Conservation (phyloP, 2,888 invertebrate genomes). For the Anticlea derivata region DNA sequence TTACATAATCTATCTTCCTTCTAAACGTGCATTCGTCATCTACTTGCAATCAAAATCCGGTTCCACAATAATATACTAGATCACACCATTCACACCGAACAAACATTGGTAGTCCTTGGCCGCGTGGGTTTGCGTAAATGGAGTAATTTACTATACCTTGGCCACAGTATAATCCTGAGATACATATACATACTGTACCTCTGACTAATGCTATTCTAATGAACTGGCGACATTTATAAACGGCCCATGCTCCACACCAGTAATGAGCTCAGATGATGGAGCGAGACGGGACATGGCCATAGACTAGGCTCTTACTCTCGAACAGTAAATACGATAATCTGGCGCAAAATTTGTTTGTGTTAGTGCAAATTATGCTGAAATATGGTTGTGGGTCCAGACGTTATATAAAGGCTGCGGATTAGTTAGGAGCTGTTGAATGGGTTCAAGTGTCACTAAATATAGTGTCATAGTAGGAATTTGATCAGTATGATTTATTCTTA, state of each 20-base stretch:
- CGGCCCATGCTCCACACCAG: slow-evolving; percentile 37
- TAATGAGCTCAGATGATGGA: slow-evolving; percentile 36
- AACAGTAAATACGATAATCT: slow-evolving; percentile 5
- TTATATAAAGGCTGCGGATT: not conserved
- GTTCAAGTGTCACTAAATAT: not conserved
- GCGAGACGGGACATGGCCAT: slow-evolving; percentile 12
- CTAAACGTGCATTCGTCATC: slow-evolving; percentile 10
- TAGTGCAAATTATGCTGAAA: slow-evolving; percentile 1
- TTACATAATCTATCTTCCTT: too few species aligned
- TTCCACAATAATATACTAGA: slow-evolving; percentile 16
- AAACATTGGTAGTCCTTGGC: slow-evolving; percentile 24
- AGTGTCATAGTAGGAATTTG: too few species aligned
- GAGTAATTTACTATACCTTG: slow-evolving; percentile 62
- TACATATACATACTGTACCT: slow-evolving; percentile 16
- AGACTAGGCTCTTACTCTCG: slow-evolving; percentile 7
- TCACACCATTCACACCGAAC: slow-evolving; percentile 17
- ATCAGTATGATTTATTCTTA: not conserved
- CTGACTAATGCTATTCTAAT: slow-evolving; percentile 74
- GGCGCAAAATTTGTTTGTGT: slow-evolving; percentile 7
- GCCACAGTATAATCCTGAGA: slow-evolving; percentile 22
- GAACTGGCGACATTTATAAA: slow-evolving; percentile 68
- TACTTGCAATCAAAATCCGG: slow-evolving; percentile 13
- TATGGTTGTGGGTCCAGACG: slow-evolving; percentile 8
- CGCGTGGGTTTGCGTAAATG: slow-evolving; percentile 70
- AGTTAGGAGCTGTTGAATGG: not conserved